Evolutionary conservation across 53 echinoderm and acorn worm species (phyloP).

Genomic region (Arbacia lixula): DNA sequence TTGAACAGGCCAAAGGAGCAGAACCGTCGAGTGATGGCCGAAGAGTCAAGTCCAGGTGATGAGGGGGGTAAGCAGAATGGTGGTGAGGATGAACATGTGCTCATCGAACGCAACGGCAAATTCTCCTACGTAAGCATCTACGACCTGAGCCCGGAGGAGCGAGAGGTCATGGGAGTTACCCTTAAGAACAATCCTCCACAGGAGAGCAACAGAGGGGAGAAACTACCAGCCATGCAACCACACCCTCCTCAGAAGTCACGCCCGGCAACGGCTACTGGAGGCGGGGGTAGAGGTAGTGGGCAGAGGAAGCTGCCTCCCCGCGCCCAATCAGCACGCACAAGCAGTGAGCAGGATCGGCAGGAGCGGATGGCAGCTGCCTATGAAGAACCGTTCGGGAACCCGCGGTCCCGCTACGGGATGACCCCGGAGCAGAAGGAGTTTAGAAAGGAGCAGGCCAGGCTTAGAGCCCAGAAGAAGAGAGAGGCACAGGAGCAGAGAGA

Average conservation of each 20-base stretch:
- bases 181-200: background rate
- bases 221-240: constrained; percentile 40
- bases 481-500: constrained; percentile 78
- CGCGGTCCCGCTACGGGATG: constrained; percentile 79
- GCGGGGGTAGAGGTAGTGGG: constrained; percentile 28
- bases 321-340: constrained; percentile 74
- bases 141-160: constrained; percentile 80
- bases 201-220: background rate
- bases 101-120: constrained; percentile 93
- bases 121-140: constrained; percentile 83
- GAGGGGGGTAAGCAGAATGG: background rate
- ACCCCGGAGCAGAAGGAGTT: constrained; percentile 88
- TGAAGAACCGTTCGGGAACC: constrained; percentile 59
- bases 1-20: constrained; percentile 42
- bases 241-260: constrained; percentile 56
- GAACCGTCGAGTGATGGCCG: background rate
- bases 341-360: constrained; percentile 47
- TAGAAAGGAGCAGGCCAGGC: constrained; percentile 67
- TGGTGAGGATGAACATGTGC: constrained; percentile 65
- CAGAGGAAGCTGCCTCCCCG: constrained; percentile 59
- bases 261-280: constrained; percentile 81
- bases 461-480: constrained; percentile 61
- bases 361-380: constrained; percentile 15
- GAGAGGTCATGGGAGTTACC: constrained; percentile 70
- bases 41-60: background rate